phyloP scores from a whole-genome alignment of 2,888 invertebrate species.

The Eilema caniola region DNA sequence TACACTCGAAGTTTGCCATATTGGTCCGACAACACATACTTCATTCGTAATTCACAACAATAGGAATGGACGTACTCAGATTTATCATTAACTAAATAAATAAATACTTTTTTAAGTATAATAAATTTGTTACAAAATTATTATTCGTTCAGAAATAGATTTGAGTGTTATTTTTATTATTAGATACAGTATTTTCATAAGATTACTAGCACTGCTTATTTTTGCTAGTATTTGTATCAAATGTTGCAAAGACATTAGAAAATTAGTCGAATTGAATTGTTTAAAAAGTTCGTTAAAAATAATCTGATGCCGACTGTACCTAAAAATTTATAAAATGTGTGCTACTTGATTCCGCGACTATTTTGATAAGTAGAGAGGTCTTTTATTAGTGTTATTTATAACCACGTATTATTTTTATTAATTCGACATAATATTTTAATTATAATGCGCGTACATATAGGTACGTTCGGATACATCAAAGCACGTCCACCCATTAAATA shows the following conservation, averaged over 20 bases:
- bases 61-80: conserved; percentile 43
- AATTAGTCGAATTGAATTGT: background rate
- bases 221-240: background rate
- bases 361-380: background rate
- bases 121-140: background rate
- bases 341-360: background rate
- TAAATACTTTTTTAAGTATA: background rate
- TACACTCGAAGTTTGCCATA: conserved; percentile 56
- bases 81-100: conserved; percentile 7
- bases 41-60: conserved; percentile 57
- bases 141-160: background rate
- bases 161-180: background rate
- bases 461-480: conserved; percentile 26
- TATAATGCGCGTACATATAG: background rate
- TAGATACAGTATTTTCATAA: background rate
- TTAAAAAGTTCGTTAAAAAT: too few species aligned
- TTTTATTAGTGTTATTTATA: too few species aligned
- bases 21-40: conserved; percentile 68
- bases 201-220: background rate
- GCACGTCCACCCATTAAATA: conserved; percentile 46
- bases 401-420: background rate
- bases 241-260: background rate
- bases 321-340: background rate
- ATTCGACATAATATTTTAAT: background rate
- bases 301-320: too few species aligned